Percentiles rank a stretch among this genome's conserved stretches.
Evolutionary conservation across 2,113 vertebrate species (phyloP).

Genomic region (Limanda limanda): DNA sequence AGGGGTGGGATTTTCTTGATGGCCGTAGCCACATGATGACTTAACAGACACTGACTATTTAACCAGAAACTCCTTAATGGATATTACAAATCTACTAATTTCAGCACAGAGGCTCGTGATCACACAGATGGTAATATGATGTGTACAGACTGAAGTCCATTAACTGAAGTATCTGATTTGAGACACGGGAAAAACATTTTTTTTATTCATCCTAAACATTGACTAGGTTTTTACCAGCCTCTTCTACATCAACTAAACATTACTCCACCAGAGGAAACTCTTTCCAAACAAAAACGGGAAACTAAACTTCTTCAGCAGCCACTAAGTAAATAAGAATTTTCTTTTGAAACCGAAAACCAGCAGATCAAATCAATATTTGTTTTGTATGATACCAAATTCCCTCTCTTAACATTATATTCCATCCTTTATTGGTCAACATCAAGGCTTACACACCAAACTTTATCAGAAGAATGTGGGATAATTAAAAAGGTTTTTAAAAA

Average conservation of each 20-base stretch:
- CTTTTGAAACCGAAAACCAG: neutral
- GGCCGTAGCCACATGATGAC: neutral
- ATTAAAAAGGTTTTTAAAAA: neutral
- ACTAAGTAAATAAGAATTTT: too few relatives aligned
- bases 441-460: neutral
- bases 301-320: neutral
- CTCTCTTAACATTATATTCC: neutral
- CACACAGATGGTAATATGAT: too few relatives aligned
- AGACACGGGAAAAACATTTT: too few relatives aligned
- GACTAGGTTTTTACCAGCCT: neutral
- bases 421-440: neutral
- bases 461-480: neutral
- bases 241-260: too few relatives aligned
- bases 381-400: neutral
- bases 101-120: too few relatives aligned
- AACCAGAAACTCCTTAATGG: too few relatives aligned
- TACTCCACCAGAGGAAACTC: neutral
- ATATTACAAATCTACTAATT: too few relatives aligned
- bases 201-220: neutral
- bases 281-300: neutral
- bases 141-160: neutral
- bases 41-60: neutral
- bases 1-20: neutral
- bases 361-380: neutral
- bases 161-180: neutral